These are phyloP conservation scores for Calcarius lapponicus DNA, from an alignment of 2,797 vertebrate genomes.

Conservation along the genomic window DNA sequence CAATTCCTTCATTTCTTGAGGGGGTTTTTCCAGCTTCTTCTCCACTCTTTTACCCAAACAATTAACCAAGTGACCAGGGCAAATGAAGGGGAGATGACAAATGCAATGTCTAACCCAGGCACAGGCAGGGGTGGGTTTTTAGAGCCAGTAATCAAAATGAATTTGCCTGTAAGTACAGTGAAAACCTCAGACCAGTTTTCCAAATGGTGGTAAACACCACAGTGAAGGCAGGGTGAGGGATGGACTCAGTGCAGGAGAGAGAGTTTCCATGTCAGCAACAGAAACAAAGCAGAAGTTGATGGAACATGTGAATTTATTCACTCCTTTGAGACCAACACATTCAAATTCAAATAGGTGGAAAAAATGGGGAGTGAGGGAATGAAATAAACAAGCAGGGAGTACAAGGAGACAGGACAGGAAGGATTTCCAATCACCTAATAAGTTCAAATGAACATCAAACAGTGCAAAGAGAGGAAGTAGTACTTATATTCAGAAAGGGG, in stretches of 20 bases:
- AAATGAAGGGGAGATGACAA: neutral
- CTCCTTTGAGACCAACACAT: neutral
- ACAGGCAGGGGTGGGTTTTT: neutral
- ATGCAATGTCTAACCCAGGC: neutral
- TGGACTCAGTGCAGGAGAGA: neutral
- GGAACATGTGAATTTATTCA: neutral
- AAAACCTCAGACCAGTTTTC: neutral
- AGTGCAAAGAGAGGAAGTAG: neutral
- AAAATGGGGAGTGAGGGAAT: neutral
- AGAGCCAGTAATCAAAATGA: no score
- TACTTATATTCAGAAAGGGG: neutral
- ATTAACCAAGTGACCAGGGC: neutral
- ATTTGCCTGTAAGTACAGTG: neutral
- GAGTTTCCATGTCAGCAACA: neutral
- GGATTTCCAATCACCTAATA: neutral
- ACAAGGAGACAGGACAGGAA: neutral
- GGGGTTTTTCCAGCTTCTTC: neutral
- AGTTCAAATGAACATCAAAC: neutral
- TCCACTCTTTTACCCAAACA: neutral
- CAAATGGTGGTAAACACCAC: neutral
- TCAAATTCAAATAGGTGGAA: neutral
- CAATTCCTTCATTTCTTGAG: neutral
- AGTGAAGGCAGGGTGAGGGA: neutral
- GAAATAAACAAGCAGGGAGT: neutral
- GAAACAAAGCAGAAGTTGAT: constrained; percentile 9